Evolutionary conservation across 2,797 vertebrate genomes (phyloP).

Genomic region (Xenentodon cancila): DNA sequence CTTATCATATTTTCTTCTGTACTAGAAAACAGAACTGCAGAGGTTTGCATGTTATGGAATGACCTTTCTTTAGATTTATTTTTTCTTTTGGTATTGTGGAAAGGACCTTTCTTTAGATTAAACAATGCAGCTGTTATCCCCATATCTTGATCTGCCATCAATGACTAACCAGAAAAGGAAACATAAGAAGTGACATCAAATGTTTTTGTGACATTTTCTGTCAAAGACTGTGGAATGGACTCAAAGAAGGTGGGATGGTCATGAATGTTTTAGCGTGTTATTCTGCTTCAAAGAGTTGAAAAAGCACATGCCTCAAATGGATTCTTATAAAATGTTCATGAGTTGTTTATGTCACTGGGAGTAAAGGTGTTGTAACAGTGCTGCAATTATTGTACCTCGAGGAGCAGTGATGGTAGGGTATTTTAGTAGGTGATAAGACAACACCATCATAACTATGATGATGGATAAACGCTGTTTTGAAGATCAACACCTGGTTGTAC

Average conservation of each 20-base stretch:
- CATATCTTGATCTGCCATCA: too few relatives aligned
- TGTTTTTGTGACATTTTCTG: neutral
- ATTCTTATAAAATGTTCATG: slow-evolving; percentile 71
- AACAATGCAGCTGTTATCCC: too few relatives aligned
- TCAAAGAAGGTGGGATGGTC: slow-evolving; percentile 64
- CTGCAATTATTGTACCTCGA: slow-evolving; percentile 43
- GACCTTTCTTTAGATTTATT: slow-evolving; percentile 22
- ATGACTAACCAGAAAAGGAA: too few relatives aligned
- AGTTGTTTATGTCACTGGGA: slow-evolving; percentile 68
- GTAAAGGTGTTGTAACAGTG: slow-evolving; percentile 47
- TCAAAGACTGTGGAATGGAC: slow-evolving; percentile 16
- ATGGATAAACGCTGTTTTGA: slow-evolving; percentile 21
- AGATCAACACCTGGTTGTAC: neutral
- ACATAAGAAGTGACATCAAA: too few relatives aligned
- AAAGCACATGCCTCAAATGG: slow-evolving; percentile 70
- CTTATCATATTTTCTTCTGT: too few relatives aligned
- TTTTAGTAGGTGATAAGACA: slow-evolving; percentile 47
- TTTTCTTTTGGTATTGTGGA: too few relatives aligned
- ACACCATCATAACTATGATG: slow-evolving; percentile 12
- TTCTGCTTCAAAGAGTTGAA: slow-evolving; percentile 46
- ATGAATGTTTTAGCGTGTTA: slow-evolving; percentile 71
- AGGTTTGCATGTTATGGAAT: neutral
- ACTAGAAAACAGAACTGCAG: neutral
- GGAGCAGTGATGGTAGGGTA: slow-evolving; percentile 2
- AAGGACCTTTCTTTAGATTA: slow-evolving; percentile 16